Base-by-base conservation (phyloP, 2,888 invertebrate species). In the Camptogramma bilineatum region DNA sequence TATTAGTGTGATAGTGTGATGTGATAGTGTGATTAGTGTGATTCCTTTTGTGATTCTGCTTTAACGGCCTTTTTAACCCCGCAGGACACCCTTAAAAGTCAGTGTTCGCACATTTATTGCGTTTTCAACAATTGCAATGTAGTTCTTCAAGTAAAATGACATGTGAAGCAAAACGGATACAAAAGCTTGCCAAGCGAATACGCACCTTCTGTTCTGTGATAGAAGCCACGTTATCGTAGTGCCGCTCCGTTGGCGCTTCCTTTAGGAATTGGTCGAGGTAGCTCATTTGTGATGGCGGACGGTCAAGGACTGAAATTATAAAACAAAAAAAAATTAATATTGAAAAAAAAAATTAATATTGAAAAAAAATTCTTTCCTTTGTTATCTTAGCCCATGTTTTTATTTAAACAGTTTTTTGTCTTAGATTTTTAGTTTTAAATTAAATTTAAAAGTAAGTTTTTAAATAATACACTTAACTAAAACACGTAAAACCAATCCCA, bases 271-370 rank as follows among this genome's bases (percentile, higher is more conserved):
- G 97, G 83, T 98, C 98, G 83, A 97, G 90, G 88, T 97, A 97
- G 71, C 98, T 98, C 95, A 97, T 96, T 90, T 98, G 98, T 34
- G 98, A 98, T 42, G 97, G 96, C 55, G 98, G 97, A 73, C 98
- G 95, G 83, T 98, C 98, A 92, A 97, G 88, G 91, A 97, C 97
- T 98, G 94, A 71, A 88, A 90, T 31, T 1, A 44, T 42, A 56
- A 48, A 56, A 44, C 1, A 17, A 47, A 10, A 47, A 7, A 2
- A 9, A n/a, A 18, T 13, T 39, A 13, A 39, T 39, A 13, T 39
- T 39, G 34, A 13, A 39, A 39, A 13, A 13, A 13, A 39, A 39
- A 31, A 8, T 28, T 28, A n/a, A n/a, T n/a, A n/a, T n/a, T n/a
- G n/a, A n/a, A n/a, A n/a, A n/a, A n/a, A n/a, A n/a, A n/a, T n/a